Base-by-base conservation (phyloP, 2,797 vertebrate species). In the Rhabdophis nuchalis region DNA sequence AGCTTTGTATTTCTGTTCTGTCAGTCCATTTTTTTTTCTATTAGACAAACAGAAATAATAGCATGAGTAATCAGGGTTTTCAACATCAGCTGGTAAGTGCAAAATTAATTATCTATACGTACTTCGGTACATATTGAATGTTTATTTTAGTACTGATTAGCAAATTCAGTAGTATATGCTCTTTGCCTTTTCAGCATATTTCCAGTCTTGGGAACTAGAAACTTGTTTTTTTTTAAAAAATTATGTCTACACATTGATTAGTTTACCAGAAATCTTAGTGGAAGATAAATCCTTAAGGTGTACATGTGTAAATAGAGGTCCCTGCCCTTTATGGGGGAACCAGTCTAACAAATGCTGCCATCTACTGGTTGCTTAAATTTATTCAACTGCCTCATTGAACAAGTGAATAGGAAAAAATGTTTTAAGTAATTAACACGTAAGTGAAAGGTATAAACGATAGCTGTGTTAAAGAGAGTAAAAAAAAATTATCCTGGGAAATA, bases 291-390 rank as follows among this genome's bases (percentile, higher is more conserved):
- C 41, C 57, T 58, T 61, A 20, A 64, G 25, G 57, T 52, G 56
- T 90, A 27, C 56, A 32, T 52, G 46, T 88, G 23, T 85, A 85
- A 85, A 85, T 13, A 50, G 61, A 88, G 89, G 86, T 32, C 92
- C 89, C 68, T 85, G 57, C 86, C 89, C 89, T 88, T 85, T 25
- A 50, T 32, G 53, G 16, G 56, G 91, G 93, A 94, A 96, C 94
- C 0, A 61, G 93, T 5, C 77, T 94, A 85, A 94, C 90, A 94
- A 32, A 91, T 89, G 90, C 96, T 98, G 97, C 97, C 97, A 97
- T 97, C 97, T 98, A 96, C 97, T 97, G 97, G 97, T 50, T 87
- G 92, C 95, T 88, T 54, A 46, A 88, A 93, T 92, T 94, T 86
- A 60, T 86, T 50, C 93, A 89, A n/a, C 54, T 2, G 86, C 89